Evolutionary conservation across 92 coral and sea anemone species (phyloP).

Genomic region (Paragorgia papillata): DNA sequence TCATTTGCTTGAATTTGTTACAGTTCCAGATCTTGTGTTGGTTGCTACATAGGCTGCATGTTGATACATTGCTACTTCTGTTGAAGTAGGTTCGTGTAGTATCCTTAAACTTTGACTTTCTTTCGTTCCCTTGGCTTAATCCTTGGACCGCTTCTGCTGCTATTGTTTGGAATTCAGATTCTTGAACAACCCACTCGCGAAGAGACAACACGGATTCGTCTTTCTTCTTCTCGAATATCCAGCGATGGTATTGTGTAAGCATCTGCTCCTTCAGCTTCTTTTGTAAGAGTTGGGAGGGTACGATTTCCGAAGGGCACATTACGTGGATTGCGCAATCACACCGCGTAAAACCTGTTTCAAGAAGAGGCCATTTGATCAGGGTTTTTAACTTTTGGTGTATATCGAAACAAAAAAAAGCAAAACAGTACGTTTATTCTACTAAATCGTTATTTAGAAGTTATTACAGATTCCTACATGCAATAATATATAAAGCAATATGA

Average conservation of each 20-base stretch:
- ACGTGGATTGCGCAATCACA: no score
- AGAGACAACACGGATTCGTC: conserved; percentile 54
- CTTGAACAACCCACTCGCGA: conserved; percentile 57
- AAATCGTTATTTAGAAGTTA: no score
- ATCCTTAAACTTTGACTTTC: conserved; percentile 2
- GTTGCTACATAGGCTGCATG: conserved; percentile 47
- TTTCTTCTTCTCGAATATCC: conserved; percentile 54
- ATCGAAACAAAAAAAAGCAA: conserved; percentile 37
- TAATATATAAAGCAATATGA: no score
- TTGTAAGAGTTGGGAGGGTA: no score
- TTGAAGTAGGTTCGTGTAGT: no score
- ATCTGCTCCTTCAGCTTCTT: conserved; percentile 57
- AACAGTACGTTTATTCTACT: no score
- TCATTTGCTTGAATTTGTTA: conserved; percentile 41
- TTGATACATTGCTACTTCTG: conserved; percentile 34
- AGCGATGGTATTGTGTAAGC: conserved; percentile 65
- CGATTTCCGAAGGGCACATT: no score
- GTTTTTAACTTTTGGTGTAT: no score
- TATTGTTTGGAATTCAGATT: conserved; percentile 60
- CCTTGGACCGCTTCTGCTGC: conserved; percentile 41
- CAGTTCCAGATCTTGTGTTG: conserved; percentile 53
- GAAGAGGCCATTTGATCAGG: no score
- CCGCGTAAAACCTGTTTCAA: no score
- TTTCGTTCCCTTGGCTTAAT: background rate
- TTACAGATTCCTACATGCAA: no score